Evolutionary conservation across 2,797 vertebrate genomes (phyloP).

Genomic region (Chlorospingus semifuscus): DNA sequence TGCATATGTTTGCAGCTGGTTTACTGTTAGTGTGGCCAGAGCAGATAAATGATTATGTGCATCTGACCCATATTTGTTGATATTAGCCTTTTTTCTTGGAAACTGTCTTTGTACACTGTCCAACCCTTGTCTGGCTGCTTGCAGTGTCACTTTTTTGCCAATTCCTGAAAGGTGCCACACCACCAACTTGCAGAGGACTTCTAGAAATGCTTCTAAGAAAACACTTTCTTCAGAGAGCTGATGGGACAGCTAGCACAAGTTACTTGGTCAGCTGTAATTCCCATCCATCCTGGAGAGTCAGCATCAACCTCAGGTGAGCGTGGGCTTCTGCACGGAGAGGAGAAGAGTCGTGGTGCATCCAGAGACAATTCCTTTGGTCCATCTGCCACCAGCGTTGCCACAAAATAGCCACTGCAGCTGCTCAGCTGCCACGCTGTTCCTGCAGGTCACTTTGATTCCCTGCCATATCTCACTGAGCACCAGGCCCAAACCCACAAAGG

Average conservation of each 20-base stretch:
- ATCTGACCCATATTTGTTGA: not conserved
- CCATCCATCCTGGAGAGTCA: not conserved
- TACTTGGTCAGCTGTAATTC: not conserved
- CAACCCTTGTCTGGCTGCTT: not conserved
- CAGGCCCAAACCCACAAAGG: not conserved
- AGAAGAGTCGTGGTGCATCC: fast-evolving
- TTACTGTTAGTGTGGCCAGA: not conserved
- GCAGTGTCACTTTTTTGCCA: not conserved
- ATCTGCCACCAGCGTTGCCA: not conserved
- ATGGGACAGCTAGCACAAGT: not conserved
- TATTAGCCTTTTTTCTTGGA: not conserved
- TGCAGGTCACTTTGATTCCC: not conserved
- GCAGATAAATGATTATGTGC: not conserved
- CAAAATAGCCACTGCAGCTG: fast-evolving
- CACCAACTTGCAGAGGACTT: not conserved
- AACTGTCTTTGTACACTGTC: not conserved
- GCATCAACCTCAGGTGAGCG: not conserved
- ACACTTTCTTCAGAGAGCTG: not conserved
- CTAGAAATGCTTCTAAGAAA: not conserved
- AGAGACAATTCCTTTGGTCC: fast-evolving
- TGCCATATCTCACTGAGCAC: not conserved
- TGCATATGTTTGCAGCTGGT: constrained; percentile 44
- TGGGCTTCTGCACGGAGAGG: fast-evolving
- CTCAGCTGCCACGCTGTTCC: fast-evolving
- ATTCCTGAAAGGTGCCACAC: not conserved